Evolutionary conservation across 2,888 invertebrate genomes (phyloP).

Genomic region (Eupithecia vulgata): DNA sequence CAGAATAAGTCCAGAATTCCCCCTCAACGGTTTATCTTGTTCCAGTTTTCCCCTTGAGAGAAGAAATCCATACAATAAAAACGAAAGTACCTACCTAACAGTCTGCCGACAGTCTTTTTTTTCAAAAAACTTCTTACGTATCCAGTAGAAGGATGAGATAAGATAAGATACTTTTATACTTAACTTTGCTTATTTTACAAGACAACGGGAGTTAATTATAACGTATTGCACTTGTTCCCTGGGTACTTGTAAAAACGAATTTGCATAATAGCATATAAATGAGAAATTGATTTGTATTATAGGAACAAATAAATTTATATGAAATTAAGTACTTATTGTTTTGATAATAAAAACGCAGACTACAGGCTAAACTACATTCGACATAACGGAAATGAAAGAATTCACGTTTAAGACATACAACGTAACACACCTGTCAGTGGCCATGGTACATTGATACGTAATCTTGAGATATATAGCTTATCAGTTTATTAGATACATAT

Average conservation of each 20-base stretch:
- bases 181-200: too few relatives aligned
- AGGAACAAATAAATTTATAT: too few relatives aligned
- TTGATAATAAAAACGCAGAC: not conserved
- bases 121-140: not conserved
- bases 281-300: not conserved
- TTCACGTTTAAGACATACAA: not conserved
- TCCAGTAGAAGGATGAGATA: not conserved
- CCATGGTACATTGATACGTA: conserved; percentile 15
- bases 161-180: not conserved
- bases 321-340: too few relatives aligned
- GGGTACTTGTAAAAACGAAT: not conserved
- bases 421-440: not conserved
- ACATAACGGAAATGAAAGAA: not conserved
- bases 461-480: conserved; percentile 21
- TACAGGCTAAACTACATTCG: not conserved
- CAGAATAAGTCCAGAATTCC: too few relatives aligned
- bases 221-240: too few relatives aligned
- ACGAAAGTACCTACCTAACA: too few relatives aligned
- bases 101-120: too few relatives aligned
- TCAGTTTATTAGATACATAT: not conserved
- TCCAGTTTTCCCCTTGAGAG: too few relatives aligned
- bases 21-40: too few relatives aligned
- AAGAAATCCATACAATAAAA: too few relatives aligned
- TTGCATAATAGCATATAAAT: not conserved
- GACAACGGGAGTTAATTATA: too few relatives aligned